Evolutionary conservation across 2,888 invertebrate genomes (phyloP).

Genomic region (Dioctria rufipes): DNA sequence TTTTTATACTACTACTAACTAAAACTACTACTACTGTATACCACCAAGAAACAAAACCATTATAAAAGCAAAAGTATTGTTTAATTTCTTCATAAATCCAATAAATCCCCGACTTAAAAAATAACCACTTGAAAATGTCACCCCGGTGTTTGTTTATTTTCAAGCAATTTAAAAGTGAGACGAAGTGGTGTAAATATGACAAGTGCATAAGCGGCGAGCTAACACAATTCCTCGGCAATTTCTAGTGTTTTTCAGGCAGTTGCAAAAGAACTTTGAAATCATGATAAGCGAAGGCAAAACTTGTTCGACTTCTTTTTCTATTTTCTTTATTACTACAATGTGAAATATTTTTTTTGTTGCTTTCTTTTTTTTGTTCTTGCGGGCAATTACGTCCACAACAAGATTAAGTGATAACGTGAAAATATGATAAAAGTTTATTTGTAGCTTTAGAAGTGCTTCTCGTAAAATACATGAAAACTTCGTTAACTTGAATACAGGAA

Average conservation of each 20-base stretch:
- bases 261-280: conserved; percentile 33
- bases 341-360: conserved; percentile 5
- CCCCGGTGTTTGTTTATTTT: not conserved
- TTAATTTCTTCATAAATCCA: conserved; percentile 33
- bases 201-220: conserved; percentile 15
- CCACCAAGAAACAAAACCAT: too few relatives aligned
- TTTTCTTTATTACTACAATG: not conserved
- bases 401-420: conserved; percentile 44
- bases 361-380: not conserved
- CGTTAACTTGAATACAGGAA: conserved; percentile 22
- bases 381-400: conserved; percentile 23
- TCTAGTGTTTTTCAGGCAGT: conserved; percentile 33
- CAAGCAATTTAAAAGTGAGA: conserved; percentile 44
- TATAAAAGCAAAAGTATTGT: not conserved
- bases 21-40: too few relatives aligned
- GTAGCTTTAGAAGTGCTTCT: conserved; percentile 29
- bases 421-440: conserved; percentile 37
- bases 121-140: conserved; percentile 44
- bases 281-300: conserved; percentile 27
- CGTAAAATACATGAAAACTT: conserved; percentile 42
- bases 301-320: not conserved
- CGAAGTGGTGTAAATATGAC: conserved; percentile 31
- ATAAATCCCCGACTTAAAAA: conserved; percentile 23
- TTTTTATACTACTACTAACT: too few relatives aligned
- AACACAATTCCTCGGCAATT: conserved; percentile 11